Conservation (phyloP, 1,140 invertebrate genomes). For the Battus philenor region DNA sequence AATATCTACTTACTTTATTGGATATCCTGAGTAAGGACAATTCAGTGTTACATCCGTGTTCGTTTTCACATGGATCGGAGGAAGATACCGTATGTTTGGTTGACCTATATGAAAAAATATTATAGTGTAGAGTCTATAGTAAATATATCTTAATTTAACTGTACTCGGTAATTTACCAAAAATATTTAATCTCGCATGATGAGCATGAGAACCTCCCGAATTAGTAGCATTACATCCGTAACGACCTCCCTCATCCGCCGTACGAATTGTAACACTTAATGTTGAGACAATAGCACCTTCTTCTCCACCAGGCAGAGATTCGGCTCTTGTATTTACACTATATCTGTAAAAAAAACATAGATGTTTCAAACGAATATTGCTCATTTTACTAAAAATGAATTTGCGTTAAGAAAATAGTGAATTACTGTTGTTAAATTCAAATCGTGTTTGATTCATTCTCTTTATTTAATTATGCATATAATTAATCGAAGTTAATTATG, state of each 20-base stretch:
- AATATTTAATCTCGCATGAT: conserved; percentile 63
- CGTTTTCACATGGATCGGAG: conserved; percentile 88
- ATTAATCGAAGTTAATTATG: background rate
- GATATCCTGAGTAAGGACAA: conserved; percentile 92
- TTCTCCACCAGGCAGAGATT: conserved; percentile 49
- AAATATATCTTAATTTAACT: background rate
- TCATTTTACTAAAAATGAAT: too few relatives aligned
- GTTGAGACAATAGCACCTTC: conserved; percentile 66
- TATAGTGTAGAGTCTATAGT: background rate
- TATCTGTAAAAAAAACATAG: conserved; percentile 40
- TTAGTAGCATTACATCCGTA: conserved; percentile 68
- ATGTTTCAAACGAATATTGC: background rate
- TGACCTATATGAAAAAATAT: conserved; percentile 77
- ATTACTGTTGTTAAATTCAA: too few relatives aligned
- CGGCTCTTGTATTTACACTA: conserved; percentile 64
- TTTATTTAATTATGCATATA: too few relatives aligned
- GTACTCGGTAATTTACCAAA: conserved; percentile 36
- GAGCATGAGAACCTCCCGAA: conserved; percentile 56
- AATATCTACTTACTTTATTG: conserved; percentile 77
- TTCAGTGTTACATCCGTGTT: conserved; percentile 84
- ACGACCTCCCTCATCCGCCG: conserved; percentile 60
- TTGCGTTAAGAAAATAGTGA: too few relatives aligned
- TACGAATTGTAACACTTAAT: conserved; percentile 59
- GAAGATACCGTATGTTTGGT: conserved; percentile 86
- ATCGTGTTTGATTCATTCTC: too few relatives aligned